Conservation (phyloP, 37 sponge, comb jelly and placozoan species). For the Eunapius fragilis region DNA sequence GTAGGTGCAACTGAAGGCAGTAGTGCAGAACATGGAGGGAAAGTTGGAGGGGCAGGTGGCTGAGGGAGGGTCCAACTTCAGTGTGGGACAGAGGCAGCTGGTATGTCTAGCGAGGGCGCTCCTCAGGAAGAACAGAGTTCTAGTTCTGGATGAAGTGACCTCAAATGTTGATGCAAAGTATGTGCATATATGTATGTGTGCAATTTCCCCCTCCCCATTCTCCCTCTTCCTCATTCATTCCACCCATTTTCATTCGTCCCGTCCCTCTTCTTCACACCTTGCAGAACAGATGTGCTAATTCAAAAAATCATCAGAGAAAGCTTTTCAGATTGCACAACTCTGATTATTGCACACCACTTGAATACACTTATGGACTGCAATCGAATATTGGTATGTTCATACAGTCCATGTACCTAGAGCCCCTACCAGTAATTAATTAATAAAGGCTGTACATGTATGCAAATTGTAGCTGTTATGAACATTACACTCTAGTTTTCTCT, state of each 20-base stretch:
- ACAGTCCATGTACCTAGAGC: not conserved
- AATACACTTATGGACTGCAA: not conserved
- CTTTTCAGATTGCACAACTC: not conserved
- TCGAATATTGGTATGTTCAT: not conserved
- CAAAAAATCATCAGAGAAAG: not conserved
- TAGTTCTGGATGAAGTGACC: slow-evolving; percentile 90
- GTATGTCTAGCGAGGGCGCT: slow-evolving; percentile 88
- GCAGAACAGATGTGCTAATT: not conserved
- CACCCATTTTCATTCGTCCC: too few species aligned
- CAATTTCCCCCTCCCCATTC: too few species aligned
- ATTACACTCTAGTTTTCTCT: too few species aligned
- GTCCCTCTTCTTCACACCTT: not conserved
- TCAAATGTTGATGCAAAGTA: slow-evolving; percentile 83
- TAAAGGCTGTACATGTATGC: too few species aligned
- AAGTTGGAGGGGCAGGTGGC: slow-evolving; percentile 55
- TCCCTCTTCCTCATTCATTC: not conserved
- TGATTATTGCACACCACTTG: not conserved
- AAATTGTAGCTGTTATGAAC: too few species aligned
- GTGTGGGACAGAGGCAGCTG: slow-evolving; percentile 88
- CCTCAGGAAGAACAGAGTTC: slow-evolving; percentile 73
- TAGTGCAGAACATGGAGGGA: slow-evolving; percentile 49
- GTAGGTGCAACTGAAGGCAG: slow-evolving; percentile 73
- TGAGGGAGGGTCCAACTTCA: slow-evolving; percentile 86
- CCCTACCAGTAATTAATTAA: not conserved
- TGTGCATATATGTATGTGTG: not conserved